Percentiles rank a stretch among this genome's conserved stretches.
Evolutionary conservation across 1,140 invertebrate genomes (phyloP).

Genomic region (Hycleus cichorii): DNA sequence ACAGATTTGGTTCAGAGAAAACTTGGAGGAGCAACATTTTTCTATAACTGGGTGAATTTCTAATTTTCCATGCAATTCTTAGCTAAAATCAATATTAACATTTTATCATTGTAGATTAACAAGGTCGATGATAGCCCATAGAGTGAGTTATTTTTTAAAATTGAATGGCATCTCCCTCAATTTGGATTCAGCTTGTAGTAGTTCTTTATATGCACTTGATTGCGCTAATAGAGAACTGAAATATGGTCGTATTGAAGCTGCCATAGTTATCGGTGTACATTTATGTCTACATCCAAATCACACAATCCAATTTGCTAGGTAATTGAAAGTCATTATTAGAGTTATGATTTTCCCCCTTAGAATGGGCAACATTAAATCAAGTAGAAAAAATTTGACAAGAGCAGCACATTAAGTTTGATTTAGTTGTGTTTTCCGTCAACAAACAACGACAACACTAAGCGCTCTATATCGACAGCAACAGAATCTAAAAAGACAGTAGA

Average conservation of each 20-base stretch:
- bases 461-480: no score
- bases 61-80: neutral
- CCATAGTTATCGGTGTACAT: constrained; percentile 79
- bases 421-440: no score
- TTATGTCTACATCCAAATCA: constrained; percentile 79
- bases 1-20: neutral
- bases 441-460: no score
- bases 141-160: constrained; percentile 71
- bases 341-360: no score
- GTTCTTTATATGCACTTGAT: constrained; percentile 76
- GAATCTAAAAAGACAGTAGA: no score
- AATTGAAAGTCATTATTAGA: no score
- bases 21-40: neutral
- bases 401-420: no score
- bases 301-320: constrained; percentile 59
- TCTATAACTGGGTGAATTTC: neutral
- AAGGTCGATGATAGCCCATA: constrained; percentile 70
- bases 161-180: constrained; percentile 70
- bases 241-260: constrained; percentile 73
- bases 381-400: no score
- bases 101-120: neutral
- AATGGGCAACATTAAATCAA: no score
- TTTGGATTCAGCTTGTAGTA: constrained; percentile 86
- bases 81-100: neutral
- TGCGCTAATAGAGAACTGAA: constrained; percentile 69